A percentile compares a stretch with the other conserved stretches of the same genome.
Conservation (phyloP, 2,888 invertebrate species). For the Zele albiditarsus region DNA sequence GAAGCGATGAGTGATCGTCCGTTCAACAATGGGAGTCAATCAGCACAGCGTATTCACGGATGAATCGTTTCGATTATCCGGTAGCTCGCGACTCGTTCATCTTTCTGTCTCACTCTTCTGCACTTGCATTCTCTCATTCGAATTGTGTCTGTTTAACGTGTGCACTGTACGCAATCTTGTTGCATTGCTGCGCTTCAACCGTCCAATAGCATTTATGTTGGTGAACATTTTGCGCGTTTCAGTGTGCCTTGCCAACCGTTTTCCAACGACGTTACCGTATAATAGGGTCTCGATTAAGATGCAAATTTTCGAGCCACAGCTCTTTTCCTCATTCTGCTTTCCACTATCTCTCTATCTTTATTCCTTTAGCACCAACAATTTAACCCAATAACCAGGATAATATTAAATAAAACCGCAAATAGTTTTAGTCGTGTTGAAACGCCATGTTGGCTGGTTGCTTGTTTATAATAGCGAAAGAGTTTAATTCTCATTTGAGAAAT, state of each 20-base stretch:
- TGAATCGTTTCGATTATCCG: slow-evolving; percentile 68
- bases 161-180: background rate
- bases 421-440: slow-evolving; percentile 34
- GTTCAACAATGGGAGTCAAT: slow-evolving; percentile 70
- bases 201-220: slow-evolving; percentile 47
- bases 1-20: slow-evolving; percentile 66
- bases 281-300: slow-evolving; percentile 71
- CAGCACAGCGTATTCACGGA: slow-evolving; percentile 65
- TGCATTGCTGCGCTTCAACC: slow-evolving; percentile 3
- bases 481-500: slow-evolving; percentile 66
- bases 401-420: slow-evolving; percentile 66
- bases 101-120: background rate
- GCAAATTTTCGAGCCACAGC: slow-evolving; percentile 64
- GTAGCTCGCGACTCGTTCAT: slow-evolving; percentile 25
- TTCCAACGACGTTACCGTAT: slow-evolving; percentile 63
- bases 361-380: slow-evolving; percentile 61
- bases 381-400: slow-evolving; percentile 68
- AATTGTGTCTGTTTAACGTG: background rate
- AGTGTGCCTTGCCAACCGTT: slow-evolving; percentile 51
- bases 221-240: slow-evolving; percentile 48
- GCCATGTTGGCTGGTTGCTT: slow-evolving; percentile 12
- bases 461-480: slow-evolving; percentile 44
- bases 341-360: slow-evolving; percentile 10
- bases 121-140: slow-evolving; percentile 10
- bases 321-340: slow-evolving; percentile 15